phyloP scores from a whole-genome alignment of 2,888 invertebrate species.

The Watsonalla binaria region DNA sequence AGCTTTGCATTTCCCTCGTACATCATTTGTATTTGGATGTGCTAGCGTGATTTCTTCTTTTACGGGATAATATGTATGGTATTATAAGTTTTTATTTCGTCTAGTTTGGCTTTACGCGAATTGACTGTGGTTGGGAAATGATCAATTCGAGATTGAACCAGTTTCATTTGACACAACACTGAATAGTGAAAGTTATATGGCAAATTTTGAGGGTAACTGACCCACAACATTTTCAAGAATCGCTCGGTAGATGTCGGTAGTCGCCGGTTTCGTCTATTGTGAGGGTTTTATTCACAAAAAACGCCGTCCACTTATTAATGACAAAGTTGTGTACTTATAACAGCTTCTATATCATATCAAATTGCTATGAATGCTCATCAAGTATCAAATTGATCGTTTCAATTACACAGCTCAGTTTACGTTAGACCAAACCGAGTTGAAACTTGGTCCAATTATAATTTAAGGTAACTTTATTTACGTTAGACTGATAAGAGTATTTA shows the following conservation, averaged over 20 bases:
- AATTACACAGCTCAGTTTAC: constrained; percentile 19
- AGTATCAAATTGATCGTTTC: background rate
- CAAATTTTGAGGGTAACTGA: too few species aligned
- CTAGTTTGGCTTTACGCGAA: constrained; percentile 4
- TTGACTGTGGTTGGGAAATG: background rate
- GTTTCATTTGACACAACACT: too few species aligned
- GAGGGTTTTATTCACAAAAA: too few species aligned
- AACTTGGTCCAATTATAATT: constrained; percentile 62
- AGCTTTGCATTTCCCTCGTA: constrained; percentile 15
- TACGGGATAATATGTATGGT: constrained; percentile 15
- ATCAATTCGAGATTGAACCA: too few species aligned
- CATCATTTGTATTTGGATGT: constrained; percentile 26
- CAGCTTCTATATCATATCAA: too few species aligned
- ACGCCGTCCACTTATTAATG: too few species aligned
- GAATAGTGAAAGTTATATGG: too few species aligned
- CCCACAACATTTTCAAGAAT: background rate
- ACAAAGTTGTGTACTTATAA: background rate
- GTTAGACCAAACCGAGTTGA: constrained; percentile 33
- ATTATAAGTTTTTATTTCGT: constrained; percentile 26
- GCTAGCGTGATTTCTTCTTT: constrained; percentile 15
- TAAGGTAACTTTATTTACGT: constrained; percentile 34
- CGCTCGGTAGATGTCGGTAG: background rate
- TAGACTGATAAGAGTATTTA: constrained; percentile 39
- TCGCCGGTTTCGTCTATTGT: background rate
- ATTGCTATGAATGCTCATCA: too few species aligned